Percentiles rank a stretch among this genome's conserved stretches.
phyloP scores from a whole-genome alignment of 2,797 vertebrate genomes.

The Ptychobarbus kaznakovi region DNA sequence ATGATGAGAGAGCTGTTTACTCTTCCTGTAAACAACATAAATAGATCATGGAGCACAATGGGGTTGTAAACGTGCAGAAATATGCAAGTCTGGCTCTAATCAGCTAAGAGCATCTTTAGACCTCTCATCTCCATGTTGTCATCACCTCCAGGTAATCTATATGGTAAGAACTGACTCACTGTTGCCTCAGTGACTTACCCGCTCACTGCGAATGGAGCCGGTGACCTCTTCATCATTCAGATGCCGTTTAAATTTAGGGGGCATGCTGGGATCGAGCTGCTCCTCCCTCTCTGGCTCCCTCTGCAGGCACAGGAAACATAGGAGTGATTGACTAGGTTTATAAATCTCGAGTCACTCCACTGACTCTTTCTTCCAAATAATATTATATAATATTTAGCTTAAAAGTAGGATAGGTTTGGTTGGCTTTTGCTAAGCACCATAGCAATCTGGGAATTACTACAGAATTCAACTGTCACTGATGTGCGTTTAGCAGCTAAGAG shows the following conservation, averaged over 20 bases:
- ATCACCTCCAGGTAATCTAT: neutral
- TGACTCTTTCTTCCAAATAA: neutral
- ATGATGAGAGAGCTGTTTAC: neutral
- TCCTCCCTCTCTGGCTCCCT: conserved; percentile 84
- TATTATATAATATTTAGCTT: neutral
- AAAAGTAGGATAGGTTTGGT: neutral
- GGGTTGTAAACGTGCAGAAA: conserved; percentile 4
- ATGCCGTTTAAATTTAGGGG: conserved; percentile 98
- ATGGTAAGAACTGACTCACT: conserved; percentile 5
- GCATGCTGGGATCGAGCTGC: conserved; percentile 86
- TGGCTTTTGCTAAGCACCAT: neutral
- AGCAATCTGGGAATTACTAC: neutral
- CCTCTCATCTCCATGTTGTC: neutral
- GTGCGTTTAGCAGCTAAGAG: neutral
- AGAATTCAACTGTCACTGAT: neutral
- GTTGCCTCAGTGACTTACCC: conserved; percentile 79
- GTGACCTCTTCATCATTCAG: conserved; percentile 97
- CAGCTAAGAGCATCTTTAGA: neutral
- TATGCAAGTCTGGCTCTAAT: neutral
- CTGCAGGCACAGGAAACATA: conserved; percentile 62
- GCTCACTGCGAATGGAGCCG: conserved; percentile 94
- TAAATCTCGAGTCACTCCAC: conserved; percentile 20
- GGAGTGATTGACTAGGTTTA: conserved; percentile 7
- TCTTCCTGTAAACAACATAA: conserved; percentile 5
- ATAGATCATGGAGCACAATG: neutral